Evolutionary conservation across 2,797 vertebrate genomes (phyloP), one percentile per base, ranked within the genome.

Genomic region (Adrianichthys oophorus): DNA sequence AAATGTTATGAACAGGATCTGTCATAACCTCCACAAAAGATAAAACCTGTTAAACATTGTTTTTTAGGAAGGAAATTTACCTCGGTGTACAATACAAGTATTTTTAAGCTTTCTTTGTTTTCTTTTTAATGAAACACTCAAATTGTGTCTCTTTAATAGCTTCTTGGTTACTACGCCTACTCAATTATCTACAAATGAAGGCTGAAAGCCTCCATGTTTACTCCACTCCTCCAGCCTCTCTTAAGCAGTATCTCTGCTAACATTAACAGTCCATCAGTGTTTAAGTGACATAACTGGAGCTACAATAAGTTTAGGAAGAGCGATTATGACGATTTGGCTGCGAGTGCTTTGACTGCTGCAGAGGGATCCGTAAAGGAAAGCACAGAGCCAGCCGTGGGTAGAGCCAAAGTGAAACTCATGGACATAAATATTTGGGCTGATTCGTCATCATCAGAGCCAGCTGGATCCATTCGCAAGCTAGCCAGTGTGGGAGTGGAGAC

Each of bases 401-500:
- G 70, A 83, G 85, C 68, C 79, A 64, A 65, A 87, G 74, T 72
- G 73, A 83, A 85, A 83, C 74, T 82, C 64, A 73, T 56, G 75
- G 82, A 81, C 79, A 64, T 89, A 90, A 91, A 91, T 89, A 90
- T 91, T 91, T 91, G 83, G 86, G 68, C 78, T 87, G 84, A 88
- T 88, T 86, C 89, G 84, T 89, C 86, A 87, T 89, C 81, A 79
- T 85, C 77, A 78, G 48, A 68, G 76, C 84, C 85, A 85, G 84
- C 86, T 85, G 85, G 84, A 77, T 71, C 71, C 43, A 76, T 74
- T 74, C 74, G 79, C 43, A 50, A 61, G 78, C 76, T 45, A 37
- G 77, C 61, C 62, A 18, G 79, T 65, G 82, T 85, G 80, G 78
- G 86, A 86, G 86, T 73, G 59, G 69, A 82, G 71, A 62, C 72